Percentiles rank a stretch among this genome's conserved stretches.
These are phyloP conservation scores for Sycobia sp. DNA, from an alignment of 1,140 invertebrate species.

Conservation along the genomic window DNA sequence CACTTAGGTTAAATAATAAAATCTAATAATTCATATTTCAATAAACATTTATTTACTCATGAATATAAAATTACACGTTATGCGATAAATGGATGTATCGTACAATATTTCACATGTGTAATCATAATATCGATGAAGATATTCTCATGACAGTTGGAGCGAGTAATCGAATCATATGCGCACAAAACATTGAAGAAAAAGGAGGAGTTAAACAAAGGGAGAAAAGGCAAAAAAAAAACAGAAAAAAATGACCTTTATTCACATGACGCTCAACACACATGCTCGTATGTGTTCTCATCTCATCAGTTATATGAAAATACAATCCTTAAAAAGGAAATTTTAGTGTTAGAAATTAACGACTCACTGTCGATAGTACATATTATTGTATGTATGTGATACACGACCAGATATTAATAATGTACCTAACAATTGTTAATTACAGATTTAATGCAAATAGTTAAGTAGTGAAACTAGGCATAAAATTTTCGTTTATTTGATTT, in stretches of 20 bases:
- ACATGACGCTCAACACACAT: neutral
- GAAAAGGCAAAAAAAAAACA: conserved; percentile 15
- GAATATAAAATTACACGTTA: conserved; percentile 58
- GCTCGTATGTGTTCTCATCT: conserved; percentile 1
- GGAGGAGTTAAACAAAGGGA: conserved; percentile 7
- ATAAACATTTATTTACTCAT: conserved; percentile 57
- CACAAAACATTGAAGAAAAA: conserved; percentile 4
- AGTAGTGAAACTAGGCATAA: conserved; percentile 19
- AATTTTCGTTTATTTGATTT: conserved; percentile 4
- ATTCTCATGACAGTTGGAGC: conserved; percentile 1
- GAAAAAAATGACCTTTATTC: conserved; percentile 24
- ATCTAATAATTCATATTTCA: conserved; percentile 36
- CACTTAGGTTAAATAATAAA: too few species aligned
- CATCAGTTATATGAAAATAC: conserved; percentile 28
- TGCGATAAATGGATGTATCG: conserved; percentile 53
- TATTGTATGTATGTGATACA: conserved; percentile 20
- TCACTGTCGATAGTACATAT: conserved; percentile 17
- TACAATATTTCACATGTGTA: conserved; percentile 58
- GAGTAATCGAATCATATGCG: conserved; percentile 17
- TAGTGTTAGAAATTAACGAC: conserved; percentile 19
- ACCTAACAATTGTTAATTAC: conserved; percentile 35
- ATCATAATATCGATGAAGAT: conserved; percentile 20
- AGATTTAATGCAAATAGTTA: conserved; percentile 32
- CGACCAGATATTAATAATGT: conserved; percentile 16
- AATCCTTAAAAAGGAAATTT: conserved; percentile 21